Base-by-base conservation (phyloP, 2,888 invertebrate genomes). In the Rhingia campestris region DNA sequence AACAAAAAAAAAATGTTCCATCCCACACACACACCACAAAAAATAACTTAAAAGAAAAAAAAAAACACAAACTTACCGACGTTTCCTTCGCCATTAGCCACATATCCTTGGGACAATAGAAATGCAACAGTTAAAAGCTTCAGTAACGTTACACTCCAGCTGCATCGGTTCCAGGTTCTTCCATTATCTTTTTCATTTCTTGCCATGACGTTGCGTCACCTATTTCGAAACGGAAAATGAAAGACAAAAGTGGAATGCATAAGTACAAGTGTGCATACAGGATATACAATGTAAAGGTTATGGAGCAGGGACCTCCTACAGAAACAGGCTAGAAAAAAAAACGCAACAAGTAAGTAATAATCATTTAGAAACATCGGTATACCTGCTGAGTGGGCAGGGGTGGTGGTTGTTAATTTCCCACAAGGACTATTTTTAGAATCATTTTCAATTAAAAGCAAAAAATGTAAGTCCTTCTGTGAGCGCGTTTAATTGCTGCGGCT, bases 41-140 rank as follows among this genome's bases (percentile, higher is more conserved):
- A 41, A 58, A 45, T 7, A 37, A 37, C 51, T 12, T 51, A 32
- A 81, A 51, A 22, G 4, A 30, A 22, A 22, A 39, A 41, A 41
- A 41, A 14, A 61, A 14, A 49, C 33, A 4, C 30, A 64, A 39
- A 90, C 90, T 90, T 81, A 90, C 90, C 90, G 88, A 90, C 89
- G 89, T 90, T 91, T 88, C 90, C 90, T 88, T 90, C 90, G 88
- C 90, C 88, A 86, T 88, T 86, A 69, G 87, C 89, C 88, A 88
- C 85, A 88, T 89, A 87, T 84, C 87, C 88, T 75, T 72, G 75
- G 43, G 87, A 87, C 75, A 88, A 81, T 73, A 90, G 72, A 72
- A 75, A 73, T 81, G 85, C 85, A 85, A 81, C 81, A 81, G 85
- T 85, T 85, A 81, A 35, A 45, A 85, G 75, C 59, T 56, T 81